A percentile compares a stretch with the other conserved stretches of the same genome.
phyloP scores from a whole-genome alignment of 2,888 invertebrate genomes.

The Lycocerus yunnanus region DNA sequence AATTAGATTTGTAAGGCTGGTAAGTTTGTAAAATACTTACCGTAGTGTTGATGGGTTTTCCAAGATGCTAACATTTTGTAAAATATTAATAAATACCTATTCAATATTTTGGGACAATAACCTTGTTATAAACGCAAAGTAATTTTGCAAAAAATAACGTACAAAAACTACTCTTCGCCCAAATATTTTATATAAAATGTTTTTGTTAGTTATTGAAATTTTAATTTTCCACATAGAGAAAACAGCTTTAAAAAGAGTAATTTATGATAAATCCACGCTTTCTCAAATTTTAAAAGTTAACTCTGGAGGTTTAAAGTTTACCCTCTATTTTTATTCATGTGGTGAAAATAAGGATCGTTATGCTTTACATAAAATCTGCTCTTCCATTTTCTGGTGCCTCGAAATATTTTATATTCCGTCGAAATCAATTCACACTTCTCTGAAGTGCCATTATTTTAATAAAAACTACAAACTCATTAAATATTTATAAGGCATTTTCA shows the following conservation, averaged over 20 bases:
- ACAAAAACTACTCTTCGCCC: not conserved
- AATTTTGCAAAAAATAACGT: too few species aligned
- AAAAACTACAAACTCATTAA: not conserved
- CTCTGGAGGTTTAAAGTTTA: not conserved
- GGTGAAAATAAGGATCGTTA: not conserved
- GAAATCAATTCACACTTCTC: not conserved
- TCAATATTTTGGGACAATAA: too few species aligned
- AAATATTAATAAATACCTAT: too few species aligned
- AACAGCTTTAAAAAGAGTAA: not conserved
- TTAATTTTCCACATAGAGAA: not conserved
- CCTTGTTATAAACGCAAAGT: too few species aligned
- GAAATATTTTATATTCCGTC: not conserved
- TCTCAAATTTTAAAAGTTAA: not conserved
- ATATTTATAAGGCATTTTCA: not conserved
- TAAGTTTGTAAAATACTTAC: not conserved
- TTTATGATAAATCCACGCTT: not conserved
- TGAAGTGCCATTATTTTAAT: not conserved
- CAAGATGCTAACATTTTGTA: too few species aligned
- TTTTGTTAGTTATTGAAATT: not conserved
- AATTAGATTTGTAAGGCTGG: not conserved
- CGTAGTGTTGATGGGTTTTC: not conserved
- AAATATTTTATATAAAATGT: not conserved
- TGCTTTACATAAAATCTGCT: not conserved
- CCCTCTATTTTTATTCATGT: not conserved
- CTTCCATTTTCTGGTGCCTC: not conserved